Evolutionary conservation across 2,113 vertebrate species (phyloP).

Genomic region (Condylura cristata): DNA sequence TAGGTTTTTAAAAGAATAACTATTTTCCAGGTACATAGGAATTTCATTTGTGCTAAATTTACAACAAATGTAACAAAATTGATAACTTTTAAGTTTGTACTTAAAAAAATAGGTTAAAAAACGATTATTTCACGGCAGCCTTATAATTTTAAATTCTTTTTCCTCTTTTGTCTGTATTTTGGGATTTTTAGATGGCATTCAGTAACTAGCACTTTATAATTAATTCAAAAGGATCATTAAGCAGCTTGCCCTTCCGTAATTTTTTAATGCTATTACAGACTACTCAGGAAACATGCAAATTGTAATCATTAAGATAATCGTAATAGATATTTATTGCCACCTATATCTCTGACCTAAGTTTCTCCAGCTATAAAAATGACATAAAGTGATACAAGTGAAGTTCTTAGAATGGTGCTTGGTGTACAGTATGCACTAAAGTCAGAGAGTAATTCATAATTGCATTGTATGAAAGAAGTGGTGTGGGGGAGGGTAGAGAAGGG

Average conservation of each 20-base stretch:
- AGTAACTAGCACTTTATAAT: conserved; percentile 68
- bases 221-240: conserved; percentile 67
- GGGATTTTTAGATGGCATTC: conserved; percentile 69
- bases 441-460: neutral
- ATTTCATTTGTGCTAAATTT: conserved; percentile 49
- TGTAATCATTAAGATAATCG: conserved; percentile 70
- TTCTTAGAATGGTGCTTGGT: conserved; percentile 30
- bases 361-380: conserved; percentile 34
- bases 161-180: conserved; percentile 27
- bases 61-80: conserved; percentile 56
- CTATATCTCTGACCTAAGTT: neutral
- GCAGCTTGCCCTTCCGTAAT: conserved; percentile 65
- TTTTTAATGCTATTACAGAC: conserved; percentile 67
- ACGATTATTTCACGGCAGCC: conserved; percentile 52
- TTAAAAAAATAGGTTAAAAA: conserved; percentile 38
- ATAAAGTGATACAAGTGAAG: neutral
- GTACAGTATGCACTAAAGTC: neutral
- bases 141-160: conserved; percentile 51
- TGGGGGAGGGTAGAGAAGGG: neutral
- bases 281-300: conserved; percentile 70
- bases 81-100: conserved; percentile 49
- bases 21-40: conserved; percentile 53
- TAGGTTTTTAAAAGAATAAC: conserved; percentile 42
- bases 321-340: conserved; percentile 72
- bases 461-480: neutral